A percentile compares a stretch with the other conserved stretches of the same genome.
Evolutionary conservation across 2,113 vertebrate species (phyloP).

Genomic region (Lipotes vexillifer): DNA sequence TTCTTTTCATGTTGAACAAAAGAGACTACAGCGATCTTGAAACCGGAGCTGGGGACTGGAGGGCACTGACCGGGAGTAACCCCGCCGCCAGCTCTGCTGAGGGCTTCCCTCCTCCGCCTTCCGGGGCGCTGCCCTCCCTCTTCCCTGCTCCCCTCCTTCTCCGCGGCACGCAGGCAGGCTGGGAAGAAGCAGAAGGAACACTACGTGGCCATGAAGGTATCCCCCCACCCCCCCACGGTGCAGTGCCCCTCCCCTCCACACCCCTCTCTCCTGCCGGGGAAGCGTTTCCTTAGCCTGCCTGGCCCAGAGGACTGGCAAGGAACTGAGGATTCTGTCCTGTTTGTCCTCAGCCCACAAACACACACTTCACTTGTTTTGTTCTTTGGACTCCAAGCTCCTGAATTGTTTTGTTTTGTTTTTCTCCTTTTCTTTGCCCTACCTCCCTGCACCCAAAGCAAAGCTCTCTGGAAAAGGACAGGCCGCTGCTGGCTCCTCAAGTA

Average conservation of each 20-base stretch:
- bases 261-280: not conserved
- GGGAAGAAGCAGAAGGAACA: not conserved
- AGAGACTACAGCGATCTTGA: slow-evolving; percentile 72
- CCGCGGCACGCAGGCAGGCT: not conserved
- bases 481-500: not conserved
- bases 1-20: slow-evolving; percentile 69
- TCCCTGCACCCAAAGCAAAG: not conserved
- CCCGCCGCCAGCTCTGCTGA: not conserved
- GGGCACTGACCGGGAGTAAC: slow-evolving; percentile 84
- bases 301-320: not conserved
- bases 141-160: not conserved
- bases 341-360: not conserved
- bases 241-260: not conserved
- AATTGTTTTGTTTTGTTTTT: not conserved
- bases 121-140: not conserved
- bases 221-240: not conserved
- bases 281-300: not conserved
- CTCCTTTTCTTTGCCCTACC: not conserved
- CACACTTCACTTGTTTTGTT: not conserved
- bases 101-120: slow-evolving; percentile 19
- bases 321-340: not conserved
- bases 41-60: slow-evolving; percentile 74
- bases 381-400: not conserved
- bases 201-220: not conserved
- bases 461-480: not conserved